Evolutionary conservation across 2,888 invertebrate species (phyloP), one percentile per base, ranked within the genome.

Genomic region (Rhingia rostrata): DNA sequence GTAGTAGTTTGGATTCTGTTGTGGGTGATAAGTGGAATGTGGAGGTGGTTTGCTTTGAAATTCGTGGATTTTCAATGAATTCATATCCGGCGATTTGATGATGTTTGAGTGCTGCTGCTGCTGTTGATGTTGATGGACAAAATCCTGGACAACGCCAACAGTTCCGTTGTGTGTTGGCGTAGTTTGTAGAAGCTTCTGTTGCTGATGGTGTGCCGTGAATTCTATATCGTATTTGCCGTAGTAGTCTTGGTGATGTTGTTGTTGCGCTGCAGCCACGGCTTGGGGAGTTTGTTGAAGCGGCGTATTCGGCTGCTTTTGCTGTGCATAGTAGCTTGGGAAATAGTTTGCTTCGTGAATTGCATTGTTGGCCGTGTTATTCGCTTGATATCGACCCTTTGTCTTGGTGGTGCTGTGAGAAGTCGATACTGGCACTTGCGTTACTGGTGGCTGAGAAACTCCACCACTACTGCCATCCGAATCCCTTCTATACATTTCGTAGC

Each of bases 191-290:
- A 87, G 86, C 39, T 89, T 88, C 58, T 89, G 90, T n/a, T 87
- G 86, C 53, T 87, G 87, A 9, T 88, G 88, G 6, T 88, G 87
- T 9, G 87, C 70, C 45, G 87, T 86, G 63, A 89, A 89, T 87
- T 89, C 91, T 83, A 90, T 89, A 53, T 92, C 92, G 86, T 91
- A 92, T 85, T 91, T 91, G 73, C 90, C 90, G 79, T 91, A 92
- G 79, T 91, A 91, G 4, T 91, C 91, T 67, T 90, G 90, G 14
- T 86, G 83, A 12, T 78, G 83, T 22, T 78, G 85, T 56, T 82
- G 74, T 32, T 78, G 87, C 4, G 58, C 33, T 5, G 41, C 10
- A 3, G 79, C 73, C 41, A 64, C 51, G 0, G 73, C 35, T 70
- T 87, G 87, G 10, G 81, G 56, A 9, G 87, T 87, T 56, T 82